Evolutionary conservation across 2,113 vertebrate genomes (phyloP), one percentile per base, ranked within the genome.

Genomic region (Ranitomeya variabilis): DNA sequence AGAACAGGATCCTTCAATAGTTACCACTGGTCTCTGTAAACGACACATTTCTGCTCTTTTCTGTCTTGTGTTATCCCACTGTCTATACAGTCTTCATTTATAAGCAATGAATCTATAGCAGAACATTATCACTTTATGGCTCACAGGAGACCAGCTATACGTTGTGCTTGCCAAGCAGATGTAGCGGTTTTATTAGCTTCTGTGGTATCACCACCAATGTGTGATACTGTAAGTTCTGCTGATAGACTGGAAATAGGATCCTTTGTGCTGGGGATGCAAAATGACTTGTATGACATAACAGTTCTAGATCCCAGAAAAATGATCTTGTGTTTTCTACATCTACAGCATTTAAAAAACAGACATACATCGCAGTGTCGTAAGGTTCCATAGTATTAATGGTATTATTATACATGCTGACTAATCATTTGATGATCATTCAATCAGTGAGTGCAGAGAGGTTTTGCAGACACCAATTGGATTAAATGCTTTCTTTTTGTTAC

Each of bases 111-210:
- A 73, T 73, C 52, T 54, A 23, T 23, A 26, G 83, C 69, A 85
- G 83, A 73, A 52, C 23, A 21, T 59, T 37, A 85, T 57, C 55
- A 76, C 26, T 37, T 86, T 31, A 76, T 60, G 55, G 69, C 84
- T 55, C 69, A 59, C 76, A 79, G 52, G 74, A 13, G 74, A 79
- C 37, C 15, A 6, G 15, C 31, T 6, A n/a, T 18, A 19, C 37
- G 45, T 55, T 80, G 85, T 64, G 57, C 37, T 80, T 54, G 74
- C 57, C 60, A 79, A 77, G n/a, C 85, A 79, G 85, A 79, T 77
- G 74, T 66, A 66, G 60, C n/a, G 45, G 57, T 69, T 78, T 66
- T 87, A 55, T 66, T 79, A 31, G 85, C 51, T 87, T 87, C 62
- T 87, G 85, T 80, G 45, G 45, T 67, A 69, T 80, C 14, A 14